Percentiles rank a stretch among this genome's conserved stretches.
These are phyloP conservation scores for Shinisaurus crocodilurus DNA, from an alignment of 2,113 vertebrate species.

Conservation along the genomic window DNA sequence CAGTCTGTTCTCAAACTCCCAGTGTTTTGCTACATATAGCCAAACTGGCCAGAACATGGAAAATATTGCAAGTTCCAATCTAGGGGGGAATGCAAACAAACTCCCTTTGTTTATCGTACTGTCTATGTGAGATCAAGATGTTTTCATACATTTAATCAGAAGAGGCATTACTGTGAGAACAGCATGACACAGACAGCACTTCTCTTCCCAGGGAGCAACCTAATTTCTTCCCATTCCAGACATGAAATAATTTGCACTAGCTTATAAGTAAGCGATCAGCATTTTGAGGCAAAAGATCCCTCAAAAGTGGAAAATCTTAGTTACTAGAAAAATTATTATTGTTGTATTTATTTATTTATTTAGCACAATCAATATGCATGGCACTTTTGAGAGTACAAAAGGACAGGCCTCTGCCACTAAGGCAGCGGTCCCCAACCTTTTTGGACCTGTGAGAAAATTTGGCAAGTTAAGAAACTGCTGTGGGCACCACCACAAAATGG, in stretches of 20 bases:
- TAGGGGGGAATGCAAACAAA: not conserved
- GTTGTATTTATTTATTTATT: not conserved
- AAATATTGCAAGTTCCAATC: not conserved
- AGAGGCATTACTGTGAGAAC: not conserved
- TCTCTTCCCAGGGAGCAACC: not conserved
- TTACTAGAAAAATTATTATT: not conserved
- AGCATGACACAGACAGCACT: not conserved
- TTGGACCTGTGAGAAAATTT: too few relatives aligned
- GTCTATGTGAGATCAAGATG: not conserved
- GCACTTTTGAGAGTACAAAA: not conserved
- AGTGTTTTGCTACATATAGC: not conserved
- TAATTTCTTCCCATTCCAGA: not conserved
- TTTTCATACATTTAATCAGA: not conserved
- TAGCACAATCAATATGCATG: not conserved
- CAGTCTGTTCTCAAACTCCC: not conserved
- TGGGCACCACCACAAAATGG: too few relatives aligned
- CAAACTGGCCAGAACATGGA: not conserved
- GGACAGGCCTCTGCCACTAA: not conserved
- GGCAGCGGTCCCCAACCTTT: too few relatives aligned
- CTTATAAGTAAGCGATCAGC: not conserved
- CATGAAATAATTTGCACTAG: not conserved
- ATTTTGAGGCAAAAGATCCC: not conserved
- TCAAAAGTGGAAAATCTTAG: not conserved
- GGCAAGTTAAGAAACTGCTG: too few relatives aligned
- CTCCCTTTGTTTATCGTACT: not conserved